These are phyloP conservation scores for Ctenopoma kingsleyae DNA, from an alignment of 2,797 vertebrate genomes.

Conservation along the genomic window DNA sequence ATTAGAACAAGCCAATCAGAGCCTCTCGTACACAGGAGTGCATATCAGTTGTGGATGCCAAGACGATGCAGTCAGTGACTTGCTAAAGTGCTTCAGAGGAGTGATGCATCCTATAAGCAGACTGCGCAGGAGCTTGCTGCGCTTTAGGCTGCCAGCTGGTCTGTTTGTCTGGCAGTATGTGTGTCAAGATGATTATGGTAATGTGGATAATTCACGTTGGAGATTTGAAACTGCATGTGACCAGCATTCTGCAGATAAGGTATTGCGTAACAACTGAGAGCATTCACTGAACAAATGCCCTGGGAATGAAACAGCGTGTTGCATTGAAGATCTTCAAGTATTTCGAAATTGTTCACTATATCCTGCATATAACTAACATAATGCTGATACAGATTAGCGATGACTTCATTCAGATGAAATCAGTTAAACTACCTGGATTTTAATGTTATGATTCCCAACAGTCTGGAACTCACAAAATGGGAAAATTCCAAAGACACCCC, in stretches of 20 bases:
- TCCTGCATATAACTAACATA: background rate
- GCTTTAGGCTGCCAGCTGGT: conserved; percentile 20
- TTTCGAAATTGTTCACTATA: background rate
- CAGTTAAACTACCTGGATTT: background rate
- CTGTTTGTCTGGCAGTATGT: conserved; percentile 18
- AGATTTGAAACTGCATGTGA: conserved; percentile 38
- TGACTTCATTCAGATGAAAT: background rate
- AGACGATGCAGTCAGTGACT: conserved; percentile 4
- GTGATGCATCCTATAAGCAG: background rate
- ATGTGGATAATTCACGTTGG: conserved; percentile 38
- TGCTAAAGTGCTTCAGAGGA: background rate
- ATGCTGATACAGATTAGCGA: background rate
- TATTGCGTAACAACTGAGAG: conserved; percentile 31
- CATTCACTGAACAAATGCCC: background rate
- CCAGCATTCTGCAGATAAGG: conserved; percentile 48
- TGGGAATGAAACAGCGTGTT: conserved; percentile 9
- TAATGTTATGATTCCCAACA: background rate
- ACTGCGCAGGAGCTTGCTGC: background rate
- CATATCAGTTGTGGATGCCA: background rate
- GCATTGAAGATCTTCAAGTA: conserved; percentile 1
- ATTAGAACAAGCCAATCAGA: background rate
- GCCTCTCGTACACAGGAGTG: background rate
- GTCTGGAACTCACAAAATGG: background rate
- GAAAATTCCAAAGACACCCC: background rate
- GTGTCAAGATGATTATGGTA: conserved; percentile 58